Evolutionary conservation across 2,888 invertebrate genomes (phyloP).

Genomic region (Pristionchus exspectatus): DNA sequence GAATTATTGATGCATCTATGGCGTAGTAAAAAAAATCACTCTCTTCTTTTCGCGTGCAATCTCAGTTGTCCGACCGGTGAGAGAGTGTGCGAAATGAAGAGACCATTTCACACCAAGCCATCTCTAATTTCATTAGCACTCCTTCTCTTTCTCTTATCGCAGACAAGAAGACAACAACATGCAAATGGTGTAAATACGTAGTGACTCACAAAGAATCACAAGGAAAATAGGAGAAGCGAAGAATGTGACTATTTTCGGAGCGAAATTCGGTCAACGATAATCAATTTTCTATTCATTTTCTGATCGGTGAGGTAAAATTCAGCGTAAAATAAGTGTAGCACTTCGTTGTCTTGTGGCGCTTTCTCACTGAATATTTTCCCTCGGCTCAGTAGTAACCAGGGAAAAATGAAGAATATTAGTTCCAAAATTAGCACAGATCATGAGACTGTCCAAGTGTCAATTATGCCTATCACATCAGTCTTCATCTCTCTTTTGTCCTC

Average conservation of each 20-base stretch:
- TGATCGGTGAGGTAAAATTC: no score
- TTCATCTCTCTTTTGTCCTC: not conserved
- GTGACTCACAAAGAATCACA: not conserved
- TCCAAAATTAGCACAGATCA: not conserved
- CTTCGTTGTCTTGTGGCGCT: no score
- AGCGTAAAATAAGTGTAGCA: no score
- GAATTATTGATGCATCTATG: not conserved
- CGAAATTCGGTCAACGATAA: not conserved
- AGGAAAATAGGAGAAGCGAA: not conserved
- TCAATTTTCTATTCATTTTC: no score
- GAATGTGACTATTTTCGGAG: not conserved
- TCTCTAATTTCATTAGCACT: not conserved
- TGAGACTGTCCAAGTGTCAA: conserved; percentile 26
- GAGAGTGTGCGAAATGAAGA: no score
- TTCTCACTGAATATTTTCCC: no score
- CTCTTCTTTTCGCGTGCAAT: not conserved
- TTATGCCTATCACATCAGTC: not conserved
- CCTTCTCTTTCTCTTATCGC: not conserved
- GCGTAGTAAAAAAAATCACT: not conserved
- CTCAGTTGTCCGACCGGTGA: no score
- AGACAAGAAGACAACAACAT: not conserved
- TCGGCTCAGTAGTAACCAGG: not conserved
- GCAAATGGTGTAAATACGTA: not conserved
- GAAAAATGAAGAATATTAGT: not conserved
- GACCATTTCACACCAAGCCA: no score